phyloP scores from a whole-genome alignment of 1,140 invertebrate species.

The Trichogramma pretiosum region DNA sequence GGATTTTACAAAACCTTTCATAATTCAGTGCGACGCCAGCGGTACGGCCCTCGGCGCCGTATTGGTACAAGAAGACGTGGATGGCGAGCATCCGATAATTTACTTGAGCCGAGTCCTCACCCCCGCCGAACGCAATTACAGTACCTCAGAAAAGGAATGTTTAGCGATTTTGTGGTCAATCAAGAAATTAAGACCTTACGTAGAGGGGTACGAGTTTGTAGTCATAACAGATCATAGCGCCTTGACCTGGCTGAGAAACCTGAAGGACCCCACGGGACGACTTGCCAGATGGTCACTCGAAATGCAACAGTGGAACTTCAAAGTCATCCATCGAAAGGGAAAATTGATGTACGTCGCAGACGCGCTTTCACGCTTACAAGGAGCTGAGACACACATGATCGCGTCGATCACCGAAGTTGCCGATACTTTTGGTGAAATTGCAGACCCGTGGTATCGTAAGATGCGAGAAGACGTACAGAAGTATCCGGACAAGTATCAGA shows the following conservation, averaged over 20 bases:
- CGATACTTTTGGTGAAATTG: background rate
- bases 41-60: background rate
- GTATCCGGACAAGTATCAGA: background rate
- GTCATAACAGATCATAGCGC: constrained; percentile 30
- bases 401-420: no score
- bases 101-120: background rate
- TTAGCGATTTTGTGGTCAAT: constrained; percentile 35
- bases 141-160: no score
- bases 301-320: constrained; percentile 22
- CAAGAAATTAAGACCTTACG: constrained; percentile 38
- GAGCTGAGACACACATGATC: no score
- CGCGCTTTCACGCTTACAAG: constrained; percentile 12
- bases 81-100: background rate
- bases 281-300: constrained; percentile 30
- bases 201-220: constrained; percentile 34
- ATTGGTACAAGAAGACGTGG: background rate
- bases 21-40: no score
- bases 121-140: background rate
- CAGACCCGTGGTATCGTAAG: background rate
- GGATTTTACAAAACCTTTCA: no score
- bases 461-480: background rate
- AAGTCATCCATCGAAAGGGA: constrained; percentile 25
- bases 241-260: constrained; percentile 22
- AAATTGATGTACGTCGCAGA: constrained; percentile 15
- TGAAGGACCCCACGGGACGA: constrained; percentile 24